phyloP scores from a whole-genome alignment of 2,888 invertebrate genomes.

The Ochlodes sylvanus region DNA sequence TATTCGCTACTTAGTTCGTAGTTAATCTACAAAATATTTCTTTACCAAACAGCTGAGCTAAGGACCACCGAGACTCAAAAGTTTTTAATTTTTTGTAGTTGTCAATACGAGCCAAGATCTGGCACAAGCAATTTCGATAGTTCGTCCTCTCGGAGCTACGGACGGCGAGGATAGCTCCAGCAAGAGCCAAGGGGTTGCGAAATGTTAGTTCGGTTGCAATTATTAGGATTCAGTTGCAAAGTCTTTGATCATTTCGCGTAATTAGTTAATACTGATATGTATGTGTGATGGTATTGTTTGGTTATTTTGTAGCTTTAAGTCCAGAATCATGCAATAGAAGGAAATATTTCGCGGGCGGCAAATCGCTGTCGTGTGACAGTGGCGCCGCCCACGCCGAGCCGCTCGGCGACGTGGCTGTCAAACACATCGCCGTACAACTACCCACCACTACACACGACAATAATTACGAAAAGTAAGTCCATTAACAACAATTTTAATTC shows the following conservation, averaged over 20 bases:
- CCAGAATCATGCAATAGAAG: constrained; percentile 55
- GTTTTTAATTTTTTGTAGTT: constrained; percentile 51
- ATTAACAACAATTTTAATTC: no score
- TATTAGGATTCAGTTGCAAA: background rate
- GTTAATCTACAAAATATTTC: no score
- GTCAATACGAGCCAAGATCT: constrained; percentile 53
- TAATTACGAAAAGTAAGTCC: constrained; percentile 58
- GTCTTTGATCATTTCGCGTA: no score
- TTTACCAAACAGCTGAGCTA: no score
- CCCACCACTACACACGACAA: constrained; percentile 44
- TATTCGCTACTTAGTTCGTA: no score
- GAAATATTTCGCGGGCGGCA: constrained; percentile 51
- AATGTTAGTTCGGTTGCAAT: constrained; percentile 12
- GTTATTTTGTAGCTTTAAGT: constrained; percentile 53
- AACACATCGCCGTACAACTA: constrained; percentile 56
- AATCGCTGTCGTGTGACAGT: constrained; percentile 63
- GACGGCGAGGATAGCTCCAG: constrained; percentile 44
- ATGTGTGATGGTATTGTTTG: background rate
- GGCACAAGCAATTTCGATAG: constrained; percentile 61
- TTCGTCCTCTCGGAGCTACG: constrained; percentile 54
- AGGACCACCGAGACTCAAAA: no score
- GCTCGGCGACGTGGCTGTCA: constrained; percentile 62
- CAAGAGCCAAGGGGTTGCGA: constrained; percentile 6
- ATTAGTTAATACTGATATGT: no score
- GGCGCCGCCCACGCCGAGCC: constrained; percentile 40